phyloP scores from a whole-genome alignment of 2,797 vertebrate genomes.

The Myotis planiceps region DNA sequence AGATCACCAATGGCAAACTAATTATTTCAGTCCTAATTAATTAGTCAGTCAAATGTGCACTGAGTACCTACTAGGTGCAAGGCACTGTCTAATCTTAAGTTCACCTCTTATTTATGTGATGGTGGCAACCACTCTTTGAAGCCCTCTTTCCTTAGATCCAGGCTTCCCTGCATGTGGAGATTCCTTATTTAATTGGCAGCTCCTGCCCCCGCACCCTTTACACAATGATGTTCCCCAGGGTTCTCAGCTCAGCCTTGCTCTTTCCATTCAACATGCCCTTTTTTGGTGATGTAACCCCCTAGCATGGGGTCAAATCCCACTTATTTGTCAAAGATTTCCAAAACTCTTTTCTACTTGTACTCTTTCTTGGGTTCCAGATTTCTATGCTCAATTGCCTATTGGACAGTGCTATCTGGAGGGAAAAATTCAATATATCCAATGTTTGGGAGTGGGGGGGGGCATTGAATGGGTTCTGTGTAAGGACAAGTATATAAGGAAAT shows the following conservation, averaged over 20 bases:
- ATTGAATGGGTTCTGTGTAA: not conserved
- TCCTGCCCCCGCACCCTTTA: not conserved
- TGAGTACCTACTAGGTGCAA: not conserved
- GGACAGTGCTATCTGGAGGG: not conserved
- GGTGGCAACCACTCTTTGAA: not conserved
- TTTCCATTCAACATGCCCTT: not conserved
- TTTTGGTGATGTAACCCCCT: not conserved
- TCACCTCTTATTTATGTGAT: not conserved
- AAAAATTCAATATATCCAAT: not conserved
- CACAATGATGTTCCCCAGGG: not conserved
- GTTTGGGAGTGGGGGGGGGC: not conserved
- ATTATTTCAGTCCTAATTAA: constrained; percentile 5
- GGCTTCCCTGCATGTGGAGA: not conserved
- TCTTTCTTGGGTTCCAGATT: not conserved
- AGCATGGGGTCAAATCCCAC: not conserved
- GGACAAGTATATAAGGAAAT: constrained; percentile 19
- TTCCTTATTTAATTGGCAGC: not conserved
- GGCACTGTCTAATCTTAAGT: not conserved
- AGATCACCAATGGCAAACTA: not conserved
- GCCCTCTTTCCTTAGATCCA: not conserved
- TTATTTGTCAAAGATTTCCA: not conserved
- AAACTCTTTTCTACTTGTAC: not conserved
- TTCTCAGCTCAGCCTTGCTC: not conserved
- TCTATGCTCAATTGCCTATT: not conserved
- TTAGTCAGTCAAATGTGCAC: not conserved